Evolutionary conservation across 2,113 vertebrate genomes (phyloP).

Genomic region (Nycticorax nycticorax): DNA sequence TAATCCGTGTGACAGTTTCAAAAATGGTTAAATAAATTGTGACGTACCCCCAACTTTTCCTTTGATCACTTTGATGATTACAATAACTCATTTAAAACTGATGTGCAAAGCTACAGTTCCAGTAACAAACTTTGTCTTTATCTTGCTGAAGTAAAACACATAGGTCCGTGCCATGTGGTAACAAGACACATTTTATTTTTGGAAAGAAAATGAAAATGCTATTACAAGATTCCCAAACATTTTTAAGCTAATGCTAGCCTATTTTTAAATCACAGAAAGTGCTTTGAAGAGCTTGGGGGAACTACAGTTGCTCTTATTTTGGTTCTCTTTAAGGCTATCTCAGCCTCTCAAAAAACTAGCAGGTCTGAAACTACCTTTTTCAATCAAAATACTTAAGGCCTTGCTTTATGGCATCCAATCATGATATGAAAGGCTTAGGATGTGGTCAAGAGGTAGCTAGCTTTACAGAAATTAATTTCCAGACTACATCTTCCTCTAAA

Average conservation of each 20-base stretch:
- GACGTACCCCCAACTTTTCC: not conserved
- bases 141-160: not conserved
- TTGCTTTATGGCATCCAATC: conserved; percentile 8
- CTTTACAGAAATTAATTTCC: conserved; percentile 27
- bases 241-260: not conserved
- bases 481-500: conserved; percentile 8
- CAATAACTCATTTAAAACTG: not conserved
- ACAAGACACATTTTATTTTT: not conserved
- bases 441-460: not conserved
- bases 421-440: not conserved
- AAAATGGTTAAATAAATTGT: not conserved
- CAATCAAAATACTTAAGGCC: conserved; percentile 30
- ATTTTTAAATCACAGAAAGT: conserved; percentile 11
- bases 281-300: not conserved
- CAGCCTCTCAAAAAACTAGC: not conserved
- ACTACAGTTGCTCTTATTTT: conserved; percentile 1
- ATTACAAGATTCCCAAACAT: not conserved
- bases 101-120: not conserved
- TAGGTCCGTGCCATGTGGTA: not conserved
- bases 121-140: not conserved
- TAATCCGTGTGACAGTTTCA: not conserved
- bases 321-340: conserved; percentile 1
- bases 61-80: not conserved
- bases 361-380: conserved; percentile 33
- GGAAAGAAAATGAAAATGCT: not conserved